Percentiles rank a stretch among this genome's conserved stretches.
Conservation (phyloP, 2,113 vertebrate genomes). For the Otis tarda region DNA sequence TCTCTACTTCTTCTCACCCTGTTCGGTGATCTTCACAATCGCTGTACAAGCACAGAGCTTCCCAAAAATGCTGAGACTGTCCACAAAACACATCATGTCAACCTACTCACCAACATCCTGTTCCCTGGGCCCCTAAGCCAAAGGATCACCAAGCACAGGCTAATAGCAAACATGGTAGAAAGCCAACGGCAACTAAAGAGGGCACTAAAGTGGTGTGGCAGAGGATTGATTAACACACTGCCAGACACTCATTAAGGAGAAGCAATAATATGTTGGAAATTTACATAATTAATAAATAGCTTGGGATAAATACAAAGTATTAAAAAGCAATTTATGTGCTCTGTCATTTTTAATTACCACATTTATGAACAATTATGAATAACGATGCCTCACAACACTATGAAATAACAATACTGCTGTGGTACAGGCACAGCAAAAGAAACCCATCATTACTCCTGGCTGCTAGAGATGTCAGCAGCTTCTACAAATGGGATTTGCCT, state of each 20-base stretch:
- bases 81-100: background rate
- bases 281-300: constrained; percentile 38
- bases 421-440: background rate
- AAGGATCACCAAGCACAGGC: background rate
- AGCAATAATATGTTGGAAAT: constrained; percentile 22
- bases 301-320: constrained; percentile 3
- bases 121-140: background rate
- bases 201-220: background rate
- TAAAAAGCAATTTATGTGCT: constrained; percentile 26
- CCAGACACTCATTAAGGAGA: constrained; percentile 16
- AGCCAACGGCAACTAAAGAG: background rate
- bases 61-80: background rate
- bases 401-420: background rate
- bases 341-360: constrained; percentile 36
- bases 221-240: background rate
- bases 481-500: background rate
- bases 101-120: background rate
- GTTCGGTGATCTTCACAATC: background rate
- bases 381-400: background rate
- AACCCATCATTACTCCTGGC: background rate
- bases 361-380: constrained; percentile 27
- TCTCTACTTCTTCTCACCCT: background rate
- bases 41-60: background rate
- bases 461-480: background rate
- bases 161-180: background rate